Evolutionary conservation across 2,797 vertebrate species (phyloP), one percentile per base, ranked within the genome.

Genomic region (Lacerta agilis): DNA sequence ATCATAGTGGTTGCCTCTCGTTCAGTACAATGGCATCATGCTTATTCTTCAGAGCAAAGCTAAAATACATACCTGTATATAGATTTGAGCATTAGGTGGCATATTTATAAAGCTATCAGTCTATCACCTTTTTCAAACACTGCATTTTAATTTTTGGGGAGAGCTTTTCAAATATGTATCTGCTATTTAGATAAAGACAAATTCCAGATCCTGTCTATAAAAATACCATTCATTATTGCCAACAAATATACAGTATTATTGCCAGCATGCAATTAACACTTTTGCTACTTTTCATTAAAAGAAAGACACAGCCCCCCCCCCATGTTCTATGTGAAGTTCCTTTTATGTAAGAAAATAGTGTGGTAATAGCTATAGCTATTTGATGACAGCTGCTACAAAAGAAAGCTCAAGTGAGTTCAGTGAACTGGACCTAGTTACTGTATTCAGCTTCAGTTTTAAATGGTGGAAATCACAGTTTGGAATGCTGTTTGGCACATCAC

Each of bases 381-480:
- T 91, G 2, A 7, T 89, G n/a, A 88, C 82, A 92, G 88, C 9
- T 64, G 20, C 23, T 92, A 69, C 0, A 78, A 25, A 11, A 83
- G 69, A 41, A 88, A 80, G 67, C 77, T 87, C 36, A 85, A 82
- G n/a, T 71, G 2, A 61, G 83, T 92, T 92, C 7, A 3, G 20
- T 88, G 84, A 92, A 87, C 83, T 83, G 29, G 3, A 87, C 86
- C 36, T 90, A 92, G 82, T 61, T 85, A 27, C 5, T 67, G 2
- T 8, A 64, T 91, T 91, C 18, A 1, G 0, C 61, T 92, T 93
- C 75, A 89, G 90, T 92, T 92, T 91, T n/a, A 90, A 89, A 91
- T 77, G 3, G 49, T 25, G 61, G 87, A 92, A 91, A 73, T 3
- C 23, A 1, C 58, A 69, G 49, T 91, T 89, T 92, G 38, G 23